Percentiles rank a stretch among this genome's conserved stretches.
Evolutionary conservation across 2,797 vertebrate genomes (phyloP).

Genomic region (Scolopax bukidnonensis): DNA sequence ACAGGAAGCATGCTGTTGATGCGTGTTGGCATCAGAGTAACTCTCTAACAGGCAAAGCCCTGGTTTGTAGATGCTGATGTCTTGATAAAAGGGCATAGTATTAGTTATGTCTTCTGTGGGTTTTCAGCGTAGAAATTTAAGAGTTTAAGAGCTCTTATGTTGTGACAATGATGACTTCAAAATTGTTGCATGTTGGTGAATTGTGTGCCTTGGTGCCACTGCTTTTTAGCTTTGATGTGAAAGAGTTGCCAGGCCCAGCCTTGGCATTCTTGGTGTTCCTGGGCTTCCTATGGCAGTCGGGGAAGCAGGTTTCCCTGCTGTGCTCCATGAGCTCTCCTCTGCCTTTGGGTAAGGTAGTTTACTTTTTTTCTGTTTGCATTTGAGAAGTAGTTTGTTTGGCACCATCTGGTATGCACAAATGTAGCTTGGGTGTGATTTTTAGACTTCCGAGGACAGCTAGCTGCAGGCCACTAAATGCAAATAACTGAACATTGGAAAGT

Average conservation of each 20-base stretch:
- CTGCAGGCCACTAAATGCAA: not conserved
- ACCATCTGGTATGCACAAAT: not conserved
- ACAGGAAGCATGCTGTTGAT: not conserved
- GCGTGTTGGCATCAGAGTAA: not conserved
- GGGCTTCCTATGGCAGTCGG: not conserved
- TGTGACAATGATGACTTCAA: not conserved
- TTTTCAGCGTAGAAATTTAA: not conserved
- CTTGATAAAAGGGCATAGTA: not conserved
- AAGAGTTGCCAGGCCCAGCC: not conserved
- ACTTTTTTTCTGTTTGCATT: not conserved
- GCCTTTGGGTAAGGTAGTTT: not conserved
- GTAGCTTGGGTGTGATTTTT: not conserved
- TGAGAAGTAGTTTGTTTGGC: not conserved
- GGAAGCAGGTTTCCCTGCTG: not conserved
- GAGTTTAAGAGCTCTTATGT: not conserved
- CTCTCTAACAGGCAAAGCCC: not conserved
- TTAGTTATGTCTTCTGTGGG: not conserved
- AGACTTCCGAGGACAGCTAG: not conserved
- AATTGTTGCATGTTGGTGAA: not conserved
- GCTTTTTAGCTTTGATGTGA: not conserved
- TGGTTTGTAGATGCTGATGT: not conserved
- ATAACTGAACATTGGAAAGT: not conserved
- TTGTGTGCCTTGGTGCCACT: not conserved
- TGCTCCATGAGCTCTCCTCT: not conserved
- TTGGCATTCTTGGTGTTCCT: not conserved